Percentiles rank a stretch among this genome's conserved stretches.
Conservation (phyloP, 2,113 vertebrate genomes). For the Cranoglanis bouderius region DNA sequence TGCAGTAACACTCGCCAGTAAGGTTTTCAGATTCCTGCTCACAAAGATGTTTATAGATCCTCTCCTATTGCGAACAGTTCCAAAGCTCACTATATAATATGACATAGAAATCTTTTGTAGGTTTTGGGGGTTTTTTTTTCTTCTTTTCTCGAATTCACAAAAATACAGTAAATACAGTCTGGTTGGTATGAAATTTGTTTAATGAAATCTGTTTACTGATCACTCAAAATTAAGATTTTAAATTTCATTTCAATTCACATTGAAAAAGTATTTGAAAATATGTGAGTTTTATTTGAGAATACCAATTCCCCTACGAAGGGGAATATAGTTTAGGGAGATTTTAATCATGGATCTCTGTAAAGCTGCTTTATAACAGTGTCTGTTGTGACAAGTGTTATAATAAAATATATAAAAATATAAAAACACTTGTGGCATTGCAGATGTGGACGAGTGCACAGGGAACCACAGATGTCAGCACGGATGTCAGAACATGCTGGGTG, state of each 20-base stretch:
- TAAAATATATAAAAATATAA: not conserved
- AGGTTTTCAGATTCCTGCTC: not conserved
- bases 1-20: not conserved
- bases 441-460: constrained; percentile 86
- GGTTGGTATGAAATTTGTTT: no score
- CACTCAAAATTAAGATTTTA: not conserved
- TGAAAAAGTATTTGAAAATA: not conserved
- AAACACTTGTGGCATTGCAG: constrained; percentile 62
- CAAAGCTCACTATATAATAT: not conserved
- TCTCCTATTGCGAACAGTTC: not conserved
- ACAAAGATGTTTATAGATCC: not conserved
- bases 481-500: constrained; percentile 92
- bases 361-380: constrained; percentile 1
- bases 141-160: no score
- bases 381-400: not conserved
- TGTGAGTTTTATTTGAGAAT: not conserved
- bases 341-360: not conserved
- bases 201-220: not conserved
- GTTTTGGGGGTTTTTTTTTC: no score
- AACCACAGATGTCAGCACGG: constrained; percentile 90
- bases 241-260: not conserved
- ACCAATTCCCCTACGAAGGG: no score
- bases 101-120: no score
- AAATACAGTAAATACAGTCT: no score
- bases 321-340: not conserved